Base-by-base conservation (phyloP, 2,113 vertebrate species). In the Barnardius zonarius region DNA sequence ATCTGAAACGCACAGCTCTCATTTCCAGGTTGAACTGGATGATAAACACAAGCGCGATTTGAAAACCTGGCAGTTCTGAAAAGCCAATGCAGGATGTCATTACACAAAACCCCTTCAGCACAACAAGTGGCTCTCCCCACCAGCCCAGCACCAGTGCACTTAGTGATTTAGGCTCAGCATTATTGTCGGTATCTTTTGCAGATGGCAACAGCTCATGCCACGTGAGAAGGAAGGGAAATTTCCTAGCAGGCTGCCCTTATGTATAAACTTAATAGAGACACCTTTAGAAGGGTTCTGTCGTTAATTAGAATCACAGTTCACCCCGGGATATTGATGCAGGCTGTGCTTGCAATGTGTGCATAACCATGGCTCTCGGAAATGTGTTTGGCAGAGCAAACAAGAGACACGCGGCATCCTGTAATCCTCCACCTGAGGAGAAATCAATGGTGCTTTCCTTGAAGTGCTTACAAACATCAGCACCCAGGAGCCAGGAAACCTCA, bases 391-490 rank as follows among this genome's bases (percentile, higher is more conserved):
- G 62, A 89, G 86, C 74, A 93, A 93, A 96, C 57, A 84, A 86
- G 80, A 93, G 81, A 66, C 93, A 94, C 4, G 12, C 0, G 28
- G 83, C 77, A 89, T 82, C 67, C 81, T 94, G 92, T 93, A 85
- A 87, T 63, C 70, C 83, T 96, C 93, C 95, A 93, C 92, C 92
- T 94, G 92, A 94, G 80, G 69, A 70, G 78, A 92, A 89, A 91
- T 93, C 86, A 25, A 35, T 77, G 77, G 12, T 76, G 77, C 81
- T 92, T 93, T 87, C 88, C 93, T 87, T 93, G 37, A 84, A 89
- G 88, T 27, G 62, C 86, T 96, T 64, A 83, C 0, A 0, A 52
- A 69, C 70, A 82, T 63, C 83, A 92, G 78, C 66, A 73, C 57
- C 76, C 69, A 64, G 83, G 48, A 90, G 79, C n/a, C 81, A 73